Percentiles rank a stretch among this genome's conserved stretches.
These are phyloP conservation scores for Gymnothorax javanicus DNA, from an alignment of 2,797 vertebrate species.

Conservation along the genomic window DNA sequence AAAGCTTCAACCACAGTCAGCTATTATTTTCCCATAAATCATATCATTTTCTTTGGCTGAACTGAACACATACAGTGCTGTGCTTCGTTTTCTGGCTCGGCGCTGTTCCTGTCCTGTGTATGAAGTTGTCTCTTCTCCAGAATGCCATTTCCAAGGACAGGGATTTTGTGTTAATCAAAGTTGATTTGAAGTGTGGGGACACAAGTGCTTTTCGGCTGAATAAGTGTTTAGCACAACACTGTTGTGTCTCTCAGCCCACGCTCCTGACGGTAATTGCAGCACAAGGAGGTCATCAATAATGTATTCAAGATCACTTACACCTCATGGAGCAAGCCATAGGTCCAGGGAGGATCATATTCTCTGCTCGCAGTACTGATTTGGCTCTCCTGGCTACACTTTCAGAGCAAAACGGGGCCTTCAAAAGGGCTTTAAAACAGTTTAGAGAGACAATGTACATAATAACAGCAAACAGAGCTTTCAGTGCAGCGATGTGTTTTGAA, in stretches of 20 bases:
- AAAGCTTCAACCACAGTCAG: not conserved
- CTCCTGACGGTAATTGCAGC: slow-evolving; percentile 70
- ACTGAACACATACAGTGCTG: slow-evolving; percentile 38
- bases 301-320: slow-evolving; percentile 78
- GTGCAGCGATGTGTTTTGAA: slow-evolving; percentile 25
- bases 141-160: slow-evolving; percentile 56
- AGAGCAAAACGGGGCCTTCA: slow-evolving; percentile 62
- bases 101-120: slow-evolving; percentile 51
- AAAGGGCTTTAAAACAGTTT: slow-evolving; percentile 56
- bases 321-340: slow-evolving; percentile 65
- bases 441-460: slow-evolving; percentile 51
- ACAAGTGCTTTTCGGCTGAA: slow-evolving; percentile 59
- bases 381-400: slow-evolving; percentile 54
- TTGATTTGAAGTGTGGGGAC: slow-evolving; percentile 62
- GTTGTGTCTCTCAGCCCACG: slow-evolving; percentile 55
- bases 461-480: slow-evolving; percentile 54
- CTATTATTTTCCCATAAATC: not conserved
- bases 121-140: slow-evolving; percentile 51
- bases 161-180: slow-evolving; percentile 68
- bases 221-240: slow-evolving; percentile 72
- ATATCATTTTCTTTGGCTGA: slow-evolving; percentile 21
- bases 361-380: slow-evolving; percentile 59
- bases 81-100: slow-evolving; percentile 46
- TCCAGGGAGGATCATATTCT: slow-evolving; percentile 59
- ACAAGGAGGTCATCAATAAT: slow-evolving; percentile 77